A percentile compares a stretch with the other conserved stretches of the same genome.
Evolutionary conservation across 2,797 vertebrate species (phyloP).

Genomic region (Streptopelia turtur): DNA sequence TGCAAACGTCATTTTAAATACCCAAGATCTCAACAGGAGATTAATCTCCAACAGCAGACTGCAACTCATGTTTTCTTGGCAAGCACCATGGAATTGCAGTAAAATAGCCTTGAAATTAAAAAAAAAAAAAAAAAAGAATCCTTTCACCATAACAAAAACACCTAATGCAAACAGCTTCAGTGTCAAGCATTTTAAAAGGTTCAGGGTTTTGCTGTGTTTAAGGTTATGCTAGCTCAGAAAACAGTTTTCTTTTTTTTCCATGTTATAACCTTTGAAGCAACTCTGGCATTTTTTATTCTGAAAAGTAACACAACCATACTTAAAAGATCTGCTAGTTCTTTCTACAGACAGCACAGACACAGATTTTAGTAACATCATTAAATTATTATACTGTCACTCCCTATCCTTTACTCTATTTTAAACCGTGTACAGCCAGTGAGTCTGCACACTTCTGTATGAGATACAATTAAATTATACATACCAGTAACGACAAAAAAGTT

Average conservation of each 20-base stretch:
- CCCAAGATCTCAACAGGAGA: rapidly evolving
- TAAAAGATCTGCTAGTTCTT: background rate
- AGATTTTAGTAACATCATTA: background rate
- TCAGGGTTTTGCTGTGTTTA: background rate
- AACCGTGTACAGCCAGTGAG: background rate
- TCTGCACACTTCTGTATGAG: background rate
- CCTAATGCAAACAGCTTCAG: background rate
- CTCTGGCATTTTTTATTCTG: background rate
- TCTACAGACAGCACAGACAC: background rate
- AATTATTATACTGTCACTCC: background rate
- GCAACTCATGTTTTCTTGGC: background rate
- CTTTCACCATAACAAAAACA: background rate
- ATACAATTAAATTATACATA: background rate
- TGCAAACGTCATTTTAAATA: background rate
- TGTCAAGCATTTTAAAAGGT: background rate
- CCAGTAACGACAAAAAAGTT: background rate
- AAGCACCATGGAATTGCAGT: background rate
- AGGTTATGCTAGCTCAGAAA: background rate
- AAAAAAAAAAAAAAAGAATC: background rate
- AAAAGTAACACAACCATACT: background rate
- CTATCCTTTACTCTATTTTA: background rate
- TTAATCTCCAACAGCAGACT: background rate
- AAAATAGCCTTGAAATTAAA: background rate
- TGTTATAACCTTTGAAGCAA: background rate
- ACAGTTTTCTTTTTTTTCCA: background rate